Base-by-base conservation (phyloP, 2,888 invertebrate species). In the Microctonus hyperodae region DNA sequence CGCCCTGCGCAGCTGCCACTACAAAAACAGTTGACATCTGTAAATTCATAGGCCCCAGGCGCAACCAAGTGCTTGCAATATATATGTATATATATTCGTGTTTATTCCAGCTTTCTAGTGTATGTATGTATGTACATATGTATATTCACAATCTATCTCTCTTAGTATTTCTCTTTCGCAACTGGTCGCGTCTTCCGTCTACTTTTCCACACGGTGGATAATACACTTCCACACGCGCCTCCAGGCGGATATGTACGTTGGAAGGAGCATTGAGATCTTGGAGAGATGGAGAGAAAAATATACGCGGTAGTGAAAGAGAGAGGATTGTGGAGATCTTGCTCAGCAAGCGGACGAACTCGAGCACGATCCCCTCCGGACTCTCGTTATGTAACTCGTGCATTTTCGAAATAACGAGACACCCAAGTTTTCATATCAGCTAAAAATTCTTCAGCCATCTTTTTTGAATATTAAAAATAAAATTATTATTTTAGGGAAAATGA, bases 11-110 rank as follows among this genome's bases (percentile, higher is more conserved):
- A 78, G 79, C 78, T 78, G 79, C 75, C 74, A 72, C 75, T 77
- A 76, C 76, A 78, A 79, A 78, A 79, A 79, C 79, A 78, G 76
- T 79, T 78, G 79, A 79, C 79, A 79, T 79, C 78, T 79, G 79
- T 79, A 79, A 79, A 79, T 79, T 78, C 73, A 67, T 69, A 56
- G 68, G 62, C 67, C 55, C 22, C 44, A 44, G 56, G 16, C 51
- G 20, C 40, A 20, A 53, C 58, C 50, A 51, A 60, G 60, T 66
- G 60, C 69, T 65, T 51, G 33, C 69, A 55, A 64, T 64, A n/a
- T n/a, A 64, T 64, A n/a, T n/a, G n/a, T n/a, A n/a, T n/a, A 53
- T 60, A 31, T 63, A 56, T 51, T 60, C 65, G 37, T 65, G 55
- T 67, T 59, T 65, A 56, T 51, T 65, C 57, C 57, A 55, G 58